These are phyloP conservation scores for Cynodonichthys magdalenae DNA, from an alignment of 2,797 vertebrate genomes.

Conservation along the genomic window DNA sequence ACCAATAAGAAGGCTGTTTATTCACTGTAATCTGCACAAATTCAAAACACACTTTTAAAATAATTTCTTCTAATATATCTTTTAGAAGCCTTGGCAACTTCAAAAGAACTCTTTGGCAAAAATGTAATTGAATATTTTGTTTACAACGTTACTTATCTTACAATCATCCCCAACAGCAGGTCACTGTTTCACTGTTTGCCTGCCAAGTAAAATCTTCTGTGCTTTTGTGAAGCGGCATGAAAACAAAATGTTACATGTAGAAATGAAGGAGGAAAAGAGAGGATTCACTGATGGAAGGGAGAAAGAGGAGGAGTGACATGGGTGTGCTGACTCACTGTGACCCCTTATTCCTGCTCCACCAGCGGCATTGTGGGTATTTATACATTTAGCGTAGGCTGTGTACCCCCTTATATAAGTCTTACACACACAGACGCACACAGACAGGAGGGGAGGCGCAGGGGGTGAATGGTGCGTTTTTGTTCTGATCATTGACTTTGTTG, in stretches of 20 bases:
- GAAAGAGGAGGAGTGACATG: conserved; percentile 73
- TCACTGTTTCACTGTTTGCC: conserved; percentile 36
- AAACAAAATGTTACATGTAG: conserved; percentile 25
- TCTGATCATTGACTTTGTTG: conserved; percentile 63
- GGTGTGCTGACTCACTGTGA: conserved; percentile 78
- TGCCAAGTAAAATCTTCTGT: conserved; percentile 58
- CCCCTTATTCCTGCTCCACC: conserved; percentile 72
- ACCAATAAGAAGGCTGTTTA: no score
- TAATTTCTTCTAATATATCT: conserved; percentile 14
- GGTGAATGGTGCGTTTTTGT: conserved; percentile 60
- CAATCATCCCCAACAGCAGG: conserved; percentile 37
- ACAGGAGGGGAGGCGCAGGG: conserved; percentile 43
- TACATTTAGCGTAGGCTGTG: conserved; percentile 75
- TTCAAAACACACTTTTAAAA: conserved; percentile 18
- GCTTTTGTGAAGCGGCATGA: conserved; percentile 35
- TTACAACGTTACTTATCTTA: conserved; percentile 31
- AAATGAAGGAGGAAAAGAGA: conserved; percentile 52
- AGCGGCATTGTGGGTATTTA: conserved; percentile 76
- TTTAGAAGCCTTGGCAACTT: conserved; percentile 13
- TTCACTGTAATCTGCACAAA: conserved; percentile 1
- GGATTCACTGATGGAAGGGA: conserved; percentile 58
- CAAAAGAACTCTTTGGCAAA: conserved; percentile 15
- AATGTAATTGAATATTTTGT: conserved; percentile 40
- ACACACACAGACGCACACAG: conserved; percentile 41
- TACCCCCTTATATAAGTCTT: conserved; percentile 77